phyloP scores from a whole-genome alignment of 2,113 vertebrate genomes.

The Leptocoma aspasia region DNA sequence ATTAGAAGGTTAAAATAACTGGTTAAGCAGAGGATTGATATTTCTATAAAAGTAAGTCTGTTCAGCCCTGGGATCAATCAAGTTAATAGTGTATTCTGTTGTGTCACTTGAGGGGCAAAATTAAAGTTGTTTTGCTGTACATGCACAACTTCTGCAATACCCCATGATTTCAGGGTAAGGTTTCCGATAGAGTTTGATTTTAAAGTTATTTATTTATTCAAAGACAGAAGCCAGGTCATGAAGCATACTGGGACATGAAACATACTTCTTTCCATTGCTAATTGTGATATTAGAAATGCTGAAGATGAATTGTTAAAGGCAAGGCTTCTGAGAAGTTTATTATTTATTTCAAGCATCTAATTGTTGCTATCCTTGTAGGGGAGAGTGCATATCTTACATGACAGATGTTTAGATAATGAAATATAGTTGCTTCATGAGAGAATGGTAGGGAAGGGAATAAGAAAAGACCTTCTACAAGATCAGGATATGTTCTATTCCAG shows the following conservation, averaged over 20 bases:
- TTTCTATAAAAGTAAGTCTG: not conserved
- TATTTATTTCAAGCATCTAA: not conserved
- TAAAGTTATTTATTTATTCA: not conserved
- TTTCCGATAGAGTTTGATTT: not conserved
- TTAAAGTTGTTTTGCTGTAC: not conserved
- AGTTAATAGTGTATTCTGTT: not conserved
- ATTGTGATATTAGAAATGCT: not conserved
- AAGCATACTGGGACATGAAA: not conserved
- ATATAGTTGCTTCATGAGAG: not conserved
- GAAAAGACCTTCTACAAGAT: not conserved
- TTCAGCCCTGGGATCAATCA: not conserved
- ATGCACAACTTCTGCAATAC: not conserved
- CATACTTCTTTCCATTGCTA: not conserved
- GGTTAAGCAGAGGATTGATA: not conserved
- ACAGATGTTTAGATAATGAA: not conserved
- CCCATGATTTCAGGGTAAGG: not conserved
- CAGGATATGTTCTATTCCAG: not conserved
- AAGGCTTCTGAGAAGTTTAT: not conserved
- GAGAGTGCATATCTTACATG: not conserved
- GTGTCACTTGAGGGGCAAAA: not conserved
- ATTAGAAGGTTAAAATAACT: not conserved
- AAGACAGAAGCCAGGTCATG: not conserved
- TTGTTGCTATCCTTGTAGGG: not conserved
- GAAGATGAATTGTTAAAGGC: not conserved
- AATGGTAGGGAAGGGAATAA: not conserved